These are phyloP conservation scores for Passer montanus DNA, from an alignment of 2,113 vertebrate species.

Conservation along the genomic window DNA sequence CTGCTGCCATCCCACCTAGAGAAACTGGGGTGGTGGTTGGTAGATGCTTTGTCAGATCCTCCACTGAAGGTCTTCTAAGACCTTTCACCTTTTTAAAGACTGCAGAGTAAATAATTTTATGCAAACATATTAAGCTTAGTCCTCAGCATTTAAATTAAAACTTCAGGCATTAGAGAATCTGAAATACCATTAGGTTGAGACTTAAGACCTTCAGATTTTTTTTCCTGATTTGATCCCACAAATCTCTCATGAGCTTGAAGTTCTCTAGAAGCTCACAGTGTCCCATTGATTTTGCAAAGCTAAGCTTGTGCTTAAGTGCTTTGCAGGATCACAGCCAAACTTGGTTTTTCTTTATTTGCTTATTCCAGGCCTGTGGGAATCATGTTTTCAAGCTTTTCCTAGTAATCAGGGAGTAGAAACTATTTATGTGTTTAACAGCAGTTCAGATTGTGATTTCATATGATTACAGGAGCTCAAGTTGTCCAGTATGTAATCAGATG, in stretches of 20 bases:
- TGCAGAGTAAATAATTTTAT: neutral
- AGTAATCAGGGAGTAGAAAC: neutral
- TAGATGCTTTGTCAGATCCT: neutral
- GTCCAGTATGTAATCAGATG: neutral
- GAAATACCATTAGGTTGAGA: conserved; percentile 11
- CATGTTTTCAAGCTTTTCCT: neutral
- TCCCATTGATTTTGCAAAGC: conserved; percentile 28
- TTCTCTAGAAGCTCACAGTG: neutral
- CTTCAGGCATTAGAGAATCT: neutral
- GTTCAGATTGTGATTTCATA: neutral
- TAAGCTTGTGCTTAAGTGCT: conserved; percentile 11
- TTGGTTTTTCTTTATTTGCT: conserved; percentile 3
- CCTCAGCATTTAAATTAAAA: conserved; percentile 7
- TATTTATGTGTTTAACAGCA: neutral
- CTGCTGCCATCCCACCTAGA: neutral
- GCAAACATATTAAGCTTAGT: neutral
- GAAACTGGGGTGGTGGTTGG: fast-evolving
- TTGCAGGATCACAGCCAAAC: conserved; percentile 50
- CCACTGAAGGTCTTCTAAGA: neutral
- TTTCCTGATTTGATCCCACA: conserved; percentile 10
- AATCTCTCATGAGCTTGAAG: neutral
- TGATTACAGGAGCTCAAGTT: neutral
- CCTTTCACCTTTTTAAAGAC: neutral
- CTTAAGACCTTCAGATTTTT: neutral
- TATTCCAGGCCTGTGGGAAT: neutral